Percentiles rank a stretch among this genome's conserved stretches.
These are phyloP conservation scores for Tribolium madens DNA, from an alignment of 1,140 invertebrate species.

Conservation along the genomic window DNA sequence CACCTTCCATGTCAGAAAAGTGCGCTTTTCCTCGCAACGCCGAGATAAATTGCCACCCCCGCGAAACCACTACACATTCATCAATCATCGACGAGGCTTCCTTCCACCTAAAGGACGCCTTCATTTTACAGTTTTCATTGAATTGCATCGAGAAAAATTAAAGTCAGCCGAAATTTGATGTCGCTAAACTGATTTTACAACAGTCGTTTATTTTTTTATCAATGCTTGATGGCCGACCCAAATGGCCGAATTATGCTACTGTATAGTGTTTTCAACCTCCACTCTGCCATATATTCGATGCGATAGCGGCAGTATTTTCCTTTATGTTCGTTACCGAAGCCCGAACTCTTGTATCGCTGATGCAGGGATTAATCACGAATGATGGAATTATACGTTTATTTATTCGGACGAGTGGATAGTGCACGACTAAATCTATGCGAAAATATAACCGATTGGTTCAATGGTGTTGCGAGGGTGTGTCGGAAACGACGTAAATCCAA, in stretches of 20 bases:
- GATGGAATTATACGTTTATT: slow-evolving; percentile 22
- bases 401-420: slow-evolving; percentile 4
- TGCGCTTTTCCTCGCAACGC: slow-evolving; percentile 6
- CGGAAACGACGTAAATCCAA: not conserved
- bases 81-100: slow-evolving; percentile 23
- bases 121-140: slow-evolving; percentile 27
- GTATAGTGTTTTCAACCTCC: too few species aligned
- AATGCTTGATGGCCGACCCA: slow-evolving; percentile 30
- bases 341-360: not conserved
- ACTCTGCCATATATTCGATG: not conserved
- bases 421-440: not conserved
- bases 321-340: slow-evolving; percentile 17
- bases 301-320: slow-evolving; percentile 2
- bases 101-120: not conserved
- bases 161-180: not conserved
- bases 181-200: slow-evolving; percentile 43
- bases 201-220: slow-evolving; percentile 49
- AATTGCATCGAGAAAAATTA: slow-evolving; percentile 16
- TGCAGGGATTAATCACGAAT: slow-evolving; percentile 25
- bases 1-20: not conserved
- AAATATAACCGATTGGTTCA: slow-evolving; percentile 12
- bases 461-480: not conserved
- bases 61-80: not conserved
- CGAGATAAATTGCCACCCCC: not conserved
- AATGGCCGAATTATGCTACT: slow-evolving; percentile 43